Evolutionary conservation across 2,113 vertebrate genomes (phyloP), one percentile per base, ranked within the genome.

Genomic region (Merops nubicus): DNA sequence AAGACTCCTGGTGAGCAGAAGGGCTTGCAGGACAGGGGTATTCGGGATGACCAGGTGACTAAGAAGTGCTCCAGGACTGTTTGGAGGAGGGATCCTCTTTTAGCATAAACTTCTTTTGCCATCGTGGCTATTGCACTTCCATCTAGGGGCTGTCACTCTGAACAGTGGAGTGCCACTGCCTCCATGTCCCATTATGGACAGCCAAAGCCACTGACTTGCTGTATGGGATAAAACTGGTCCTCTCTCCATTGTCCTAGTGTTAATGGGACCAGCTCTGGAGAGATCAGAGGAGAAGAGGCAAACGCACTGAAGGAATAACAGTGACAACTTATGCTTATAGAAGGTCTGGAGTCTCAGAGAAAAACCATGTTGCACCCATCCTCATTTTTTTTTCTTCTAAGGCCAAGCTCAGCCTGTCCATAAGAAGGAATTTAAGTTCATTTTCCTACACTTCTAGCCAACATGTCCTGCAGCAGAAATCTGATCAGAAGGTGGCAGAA

Each of bases 111-210:
- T 53, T 28, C 17, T 17, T 38, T 57, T 51, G 63, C 22, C 8
- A 12, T 56, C 16, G 23, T n/a, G 69, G 22, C 14, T 15, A 15
- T 38, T 53, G 9, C 12, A 53, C 7, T 51, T 74, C 11, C 8
- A 65, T 15, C 17, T 18, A 40, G 14, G 22, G 42, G 10, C 7
- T 48, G 8, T 29, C 42, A 9, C 14, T 17, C 38, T 38, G 28
- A 64, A 19, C 6, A n/a, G 36, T 4, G 25, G 42, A 48, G 10
- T 14, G 6, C 23, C 12, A 16, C 18, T 33, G 23, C 20, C 22
- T 17, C 1, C 0, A 11, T 38, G 36, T 45, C 36, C 12, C 5
- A 0, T 48, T 14, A 54, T 7, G 31, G 54, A 42, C 18, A 28
- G 26, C 8, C 62, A 26, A 31, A 56, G 25, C 28, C 23, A 34